A percentile compares a stretch with the other conserved stretches of the same genome.
These are phyloP conservation scores for Anneissia japonica DNA, from an alignment of 35 echinoderm and acorn worm genomes.

Conservation along the genomic window DNA sequence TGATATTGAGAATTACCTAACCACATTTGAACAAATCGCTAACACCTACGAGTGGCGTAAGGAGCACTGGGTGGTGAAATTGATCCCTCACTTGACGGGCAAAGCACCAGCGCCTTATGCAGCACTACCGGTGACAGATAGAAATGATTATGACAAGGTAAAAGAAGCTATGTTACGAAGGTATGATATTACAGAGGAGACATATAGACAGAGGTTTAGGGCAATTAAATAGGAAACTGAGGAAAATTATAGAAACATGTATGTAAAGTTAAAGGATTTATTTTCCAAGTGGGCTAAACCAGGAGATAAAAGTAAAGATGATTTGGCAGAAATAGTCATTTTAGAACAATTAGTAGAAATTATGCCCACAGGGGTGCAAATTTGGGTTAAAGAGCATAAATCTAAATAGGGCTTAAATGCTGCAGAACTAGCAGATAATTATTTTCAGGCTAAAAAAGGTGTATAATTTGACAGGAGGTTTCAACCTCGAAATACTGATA, in stretches of 20 bases:
- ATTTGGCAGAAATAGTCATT: not conserved
- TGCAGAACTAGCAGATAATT: too few species aligned
- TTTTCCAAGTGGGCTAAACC: conserved; percentile 8
- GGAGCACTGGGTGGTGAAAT: conserved; percentile 1
- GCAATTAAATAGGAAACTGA: not conserved
- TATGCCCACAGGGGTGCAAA: not conserved
- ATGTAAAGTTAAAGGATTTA: too few species aligned
- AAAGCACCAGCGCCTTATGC: conserved; percentile 17
- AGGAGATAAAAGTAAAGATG: not conserved
- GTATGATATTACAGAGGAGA: conserved; percentile 23
- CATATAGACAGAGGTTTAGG: conserved; percentile 13
- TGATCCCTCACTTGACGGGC: too few species aligned
- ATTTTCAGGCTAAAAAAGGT: too few species aligned
- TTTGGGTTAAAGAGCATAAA: conserved; percentile 7
- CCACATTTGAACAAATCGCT: conserved; percentile 6
- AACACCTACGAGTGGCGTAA: not conserved
- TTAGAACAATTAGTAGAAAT: conserved; percentile 8
- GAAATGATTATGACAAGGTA: not conserved
- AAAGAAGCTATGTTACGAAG: conserved; percentile 11
- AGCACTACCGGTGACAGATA: not conserved
- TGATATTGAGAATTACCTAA: conserved; percentile 17
- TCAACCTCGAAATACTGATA: too few species aligned
- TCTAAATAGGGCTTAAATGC: too few species aligned
- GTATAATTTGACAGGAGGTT: too few species aligned
- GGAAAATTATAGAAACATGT: not conserved